Percentiles rank a stretch among this genome's conserved stretches.
phyloP scores from a whole-genome alignment of 1,140 invertebrate species.

The Trachymyrmex cornetzi region DNA sequence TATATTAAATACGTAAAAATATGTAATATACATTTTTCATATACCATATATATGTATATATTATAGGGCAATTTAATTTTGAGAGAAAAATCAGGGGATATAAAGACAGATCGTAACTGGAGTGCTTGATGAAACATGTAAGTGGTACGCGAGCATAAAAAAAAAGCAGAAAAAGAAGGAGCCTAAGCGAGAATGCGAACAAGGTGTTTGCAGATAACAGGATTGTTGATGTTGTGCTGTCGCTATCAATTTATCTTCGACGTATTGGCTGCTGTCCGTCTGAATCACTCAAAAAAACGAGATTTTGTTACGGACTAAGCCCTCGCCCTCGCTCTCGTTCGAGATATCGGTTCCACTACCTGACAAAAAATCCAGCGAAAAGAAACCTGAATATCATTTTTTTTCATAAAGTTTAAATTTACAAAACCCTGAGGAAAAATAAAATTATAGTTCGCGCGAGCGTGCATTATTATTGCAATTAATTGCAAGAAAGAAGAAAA shows the following conservation, averaged over 20 bases:
- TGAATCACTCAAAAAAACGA: conserved; percentile 47
- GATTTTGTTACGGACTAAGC: conserved; percentile 57
- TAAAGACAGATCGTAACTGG: neutral
- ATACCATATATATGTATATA: too few species aligned
- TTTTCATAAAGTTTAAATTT: conserved; percentile 12
- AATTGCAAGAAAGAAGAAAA: neutral
- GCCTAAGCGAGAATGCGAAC: neutral
- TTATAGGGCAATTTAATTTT: neutral
- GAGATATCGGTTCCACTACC: conserved; percentile 62
- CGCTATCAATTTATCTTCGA: conserved; percentile 75
- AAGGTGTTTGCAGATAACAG: conserved; percentile 59
- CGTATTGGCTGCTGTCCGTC: conserved; percentile 55
- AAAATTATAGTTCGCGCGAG: neutral
- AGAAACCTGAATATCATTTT: neutral
- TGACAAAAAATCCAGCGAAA: conserved; percentile 26
- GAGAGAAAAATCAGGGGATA: neutral
- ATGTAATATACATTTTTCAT: too few species aligned
- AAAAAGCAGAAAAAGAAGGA: conserved; percentile 45
- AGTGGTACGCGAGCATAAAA: conserved; percentile 42
- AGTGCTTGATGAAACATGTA: neutral
- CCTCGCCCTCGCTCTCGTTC: conserved; percentile 10
- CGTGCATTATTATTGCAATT: conserved; percentile 8
- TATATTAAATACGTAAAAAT: too few species aligned
- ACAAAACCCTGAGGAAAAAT: neutral
- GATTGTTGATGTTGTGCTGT: conserved; percentile 41